A percentile compares a stretch with the other conserved stretches of the same genome.
These are phyloP conservation scores for Jacana jacana DNA, from an alignment of 2,113 vertebrate species.

Conservation along the genomic window DNA sequence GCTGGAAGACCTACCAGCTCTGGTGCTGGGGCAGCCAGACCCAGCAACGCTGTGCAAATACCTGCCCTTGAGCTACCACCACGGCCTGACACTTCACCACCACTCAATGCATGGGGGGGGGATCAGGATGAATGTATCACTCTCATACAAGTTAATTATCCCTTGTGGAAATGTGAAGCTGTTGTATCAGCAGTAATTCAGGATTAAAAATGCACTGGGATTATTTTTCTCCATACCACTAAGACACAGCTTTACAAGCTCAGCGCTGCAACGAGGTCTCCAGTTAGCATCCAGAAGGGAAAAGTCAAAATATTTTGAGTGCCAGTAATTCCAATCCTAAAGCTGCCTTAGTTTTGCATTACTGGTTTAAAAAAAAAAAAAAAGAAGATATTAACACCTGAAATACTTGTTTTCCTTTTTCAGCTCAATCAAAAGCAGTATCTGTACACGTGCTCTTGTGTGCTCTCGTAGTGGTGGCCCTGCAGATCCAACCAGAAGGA, in stretches of 20 bases:
- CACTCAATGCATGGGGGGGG: fast-evolving
- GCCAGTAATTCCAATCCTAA: neutral
- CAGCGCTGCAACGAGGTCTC: neutral
- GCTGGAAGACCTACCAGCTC: neutral
- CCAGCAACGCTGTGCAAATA: neutral
- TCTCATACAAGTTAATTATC: neutral
- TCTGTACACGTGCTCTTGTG: fast-evolving
- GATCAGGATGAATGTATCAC: fast-evolving
- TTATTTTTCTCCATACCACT: neutral
- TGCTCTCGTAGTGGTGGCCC: fast-evolving
- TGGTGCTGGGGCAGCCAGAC: neutral
- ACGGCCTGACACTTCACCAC: fast-evolving
- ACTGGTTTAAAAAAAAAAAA: no score
- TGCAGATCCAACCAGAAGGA: neutral
- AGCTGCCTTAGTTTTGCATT: neutral
- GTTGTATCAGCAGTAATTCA: neutral
- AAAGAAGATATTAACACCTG: neutral
- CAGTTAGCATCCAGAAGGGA: neutral
- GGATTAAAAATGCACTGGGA: neutral
- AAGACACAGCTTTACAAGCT: neutral
- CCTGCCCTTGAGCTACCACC: neutral
- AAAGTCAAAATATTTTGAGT: neutral
- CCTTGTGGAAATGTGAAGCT: neutral
- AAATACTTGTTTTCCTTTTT: neutral
- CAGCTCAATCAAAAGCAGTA: neutral